phyloP scores from a whole-genome alignment of 1,140 invertebrate genomes.

The Halictus rubicundus region DNA sequence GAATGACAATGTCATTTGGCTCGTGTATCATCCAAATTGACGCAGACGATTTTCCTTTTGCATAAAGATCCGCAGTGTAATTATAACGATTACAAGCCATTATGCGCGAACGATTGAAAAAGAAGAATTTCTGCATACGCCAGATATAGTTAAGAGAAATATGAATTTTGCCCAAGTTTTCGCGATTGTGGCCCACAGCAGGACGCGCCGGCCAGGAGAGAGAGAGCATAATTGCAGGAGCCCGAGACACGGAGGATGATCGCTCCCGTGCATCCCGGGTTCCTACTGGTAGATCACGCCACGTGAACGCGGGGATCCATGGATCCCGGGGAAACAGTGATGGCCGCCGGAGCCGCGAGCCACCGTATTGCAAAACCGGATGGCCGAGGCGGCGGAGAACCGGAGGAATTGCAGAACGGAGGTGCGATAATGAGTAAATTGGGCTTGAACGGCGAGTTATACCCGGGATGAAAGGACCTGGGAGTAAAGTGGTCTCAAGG shows the following conservation, averaged over 20 bases:
- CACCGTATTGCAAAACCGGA: conserved; percentile 28
- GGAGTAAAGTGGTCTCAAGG: conserved; percentile 54
- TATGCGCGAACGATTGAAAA: background rate
- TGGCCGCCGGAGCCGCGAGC: conserved; percentile 31
- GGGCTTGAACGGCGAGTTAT: conserved; percentile 43
- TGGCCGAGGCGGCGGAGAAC: conserved; percentile 25
- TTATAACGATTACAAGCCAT: too few relatives aligned
- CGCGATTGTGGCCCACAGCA: too few relatives aligned
- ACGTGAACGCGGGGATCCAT: conserved; percentile 7
- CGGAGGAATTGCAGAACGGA: conserved; percentile 52
- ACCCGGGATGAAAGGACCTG: conserved; percentile 50
- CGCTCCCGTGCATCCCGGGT: conserved; percentile 19
- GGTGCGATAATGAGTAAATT: conserved; percentile 69
- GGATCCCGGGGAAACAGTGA: conserved; percentile 14
- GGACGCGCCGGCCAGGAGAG: too few relatives aligned
- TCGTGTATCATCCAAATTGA: too few relatives aligned
- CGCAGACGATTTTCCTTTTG: too few relatives aligned
- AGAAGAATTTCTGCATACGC: too few relatives aligned
- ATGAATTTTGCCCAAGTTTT: too few relatives aligned
- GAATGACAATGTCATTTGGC: too few relatives aligned
- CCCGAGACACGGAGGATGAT: conserved; percentile 24
- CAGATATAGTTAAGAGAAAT: too few relatives aligned
- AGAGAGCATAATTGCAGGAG: conserved; percentile 1
- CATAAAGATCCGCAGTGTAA: too few relatives aligned
- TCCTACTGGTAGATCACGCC: conserved; percentile 27